A percentile compares a stretch with the other conserved stretches of the same genome.
These are phyloP conservation scores for Castor canadensis DNA, from an alignment of 2,113 vertebrate genomes.

Conservation along the genomic window DNA sequence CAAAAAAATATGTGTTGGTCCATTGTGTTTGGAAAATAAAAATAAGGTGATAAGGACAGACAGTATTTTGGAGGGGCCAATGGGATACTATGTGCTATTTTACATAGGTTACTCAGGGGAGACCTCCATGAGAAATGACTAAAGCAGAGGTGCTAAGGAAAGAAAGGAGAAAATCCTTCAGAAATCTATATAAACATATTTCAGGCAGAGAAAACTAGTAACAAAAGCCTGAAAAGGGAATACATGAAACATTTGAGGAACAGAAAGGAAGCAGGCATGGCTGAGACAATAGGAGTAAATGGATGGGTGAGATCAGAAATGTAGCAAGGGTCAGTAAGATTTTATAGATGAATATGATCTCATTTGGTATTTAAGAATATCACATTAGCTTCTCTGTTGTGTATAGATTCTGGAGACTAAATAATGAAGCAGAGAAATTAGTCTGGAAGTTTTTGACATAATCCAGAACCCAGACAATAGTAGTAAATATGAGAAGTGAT, in stretches of 20 bases:
- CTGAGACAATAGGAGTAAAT: neutral
- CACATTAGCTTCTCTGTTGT: neutral
- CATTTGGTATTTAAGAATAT: neutral
- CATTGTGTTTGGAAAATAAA: neutral
- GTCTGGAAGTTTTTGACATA: neutral
- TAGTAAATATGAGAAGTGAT: neutral
- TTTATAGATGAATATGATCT: neutral
- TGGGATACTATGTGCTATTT: fast-evolving
- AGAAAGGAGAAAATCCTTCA: neutral
- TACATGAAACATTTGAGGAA: neutral
- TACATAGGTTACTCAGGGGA: neutral
- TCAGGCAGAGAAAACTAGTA: neutral
- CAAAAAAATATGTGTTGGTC: neutral
- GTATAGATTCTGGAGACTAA: neutral
- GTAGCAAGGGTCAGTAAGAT: neutral
- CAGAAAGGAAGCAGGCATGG: neutral
- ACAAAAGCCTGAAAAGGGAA: neutral
- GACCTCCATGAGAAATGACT: neutral
- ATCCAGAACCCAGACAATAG: neutral
- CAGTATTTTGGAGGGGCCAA: neutral
- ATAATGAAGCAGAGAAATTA: neutral
- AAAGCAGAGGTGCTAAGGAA: neutral
- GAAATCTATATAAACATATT: neutral
- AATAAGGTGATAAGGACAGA: neutral
- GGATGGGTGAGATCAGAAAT: neutral